Evolutionary conservation across 2,797 vertebrate species (phyloP), one percentile per base, ranked within the genome.

Genomic region (Coregonus ussuriensis): DNA sequence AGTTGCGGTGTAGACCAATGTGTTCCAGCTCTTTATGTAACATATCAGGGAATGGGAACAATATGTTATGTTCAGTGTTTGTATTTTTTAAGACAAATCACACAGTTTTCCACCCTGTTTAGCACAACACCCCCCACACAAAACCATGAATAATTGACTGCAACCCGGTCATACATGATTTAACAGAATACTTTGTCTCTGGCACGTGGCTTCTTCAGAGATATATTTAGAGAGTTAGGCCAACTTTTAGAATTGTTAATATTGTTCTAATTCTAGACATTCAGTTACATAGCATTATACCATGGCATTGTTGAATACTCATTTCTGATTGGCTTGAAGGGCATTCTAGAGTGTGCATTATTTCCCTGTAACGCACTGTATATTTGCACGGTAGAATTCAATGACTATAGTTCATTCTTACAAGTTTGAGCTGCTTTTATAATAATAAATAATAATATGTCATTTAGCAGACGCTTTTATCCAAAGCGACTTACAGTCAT

Each of bases 71-170:
- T 69, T 35, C 31, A 71, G 47, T 68, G 52, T 77, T 75, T 77
- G 62, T 79, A 79, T 47, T 21, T 47, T 5, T 56, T 2, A 59
- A 59, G 16, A 59, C 18, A 59, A 59, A 47, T 16, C 37, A 76
- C 33, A 59, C 29, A 37, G 41, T 63, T 81, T 79, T 79, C 15
- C 29, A 74, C 41, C 18, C 74, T 78, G 78, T 56, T 84, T 76
- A 78, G 65, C 66, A 75, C 68, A 29, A 76, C 74, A 76, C 59
- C 25, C 54, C 33, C 25, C 47, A 53, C 70, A 53, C 21, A 72
- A 15, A 72, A 15, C 70, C n/a, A 65, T 75, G 3, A 52, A 75
- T 66, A 75, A 75, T 31, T 18, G 1, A 75, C n/a, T 3, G 4
- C 21, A 65, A 66, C 35, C 37, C 21, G 2, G 41, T 29, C 74